Evolutionary conservation across 2,797 vertebrate genomes (phyloP).

Genomic region (Eupleurogrammus muticus): DNA sequence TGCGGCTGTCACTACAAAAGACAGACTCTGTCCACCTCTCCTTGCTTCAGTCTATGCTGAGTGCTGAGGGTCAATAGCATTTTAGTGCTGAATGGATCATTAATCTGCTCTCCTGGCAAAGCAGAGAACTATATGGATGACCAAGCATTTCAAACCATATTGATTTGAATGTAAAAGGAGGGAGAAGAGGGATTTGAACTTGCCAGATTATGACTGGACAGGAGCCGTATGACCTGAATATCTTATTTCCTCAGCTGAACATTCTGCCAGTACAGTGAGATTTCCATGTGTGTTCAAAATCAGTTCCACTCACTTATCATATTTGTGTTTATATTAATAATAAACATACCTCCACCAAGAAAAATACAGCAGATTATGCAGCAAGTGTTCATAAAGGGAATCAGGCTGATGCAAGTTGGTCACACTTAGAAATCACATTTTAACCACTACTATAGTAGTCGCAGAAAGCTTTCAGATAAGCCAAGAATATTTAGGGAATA

Average conservation of each 20-base stretch:
- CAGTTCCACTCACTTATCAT: not conserved
- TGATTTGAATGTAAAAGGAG: constrained; percentile 21
- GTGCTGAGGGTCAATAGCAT: constrained; percentile 56
- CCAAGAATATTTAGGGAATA: constrained; percentile 22
- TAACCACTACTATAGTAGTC: not conserved
- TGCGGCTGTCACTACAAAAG: constrained; percentile 36
- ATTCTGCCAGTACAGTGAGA: not conserved
- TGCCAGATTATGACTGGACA: constrained; percentile 4
- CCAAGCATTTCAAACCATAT: constrained; percentile 25
- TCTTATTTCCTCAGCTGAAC: not conserved
- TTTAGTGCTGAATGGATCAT: constrained; percentile 67
- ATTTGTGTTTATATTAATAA: not conserved
- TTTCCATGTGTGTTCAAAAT: not conserved
- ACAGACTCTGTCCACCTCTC: constrained; percentile 28
- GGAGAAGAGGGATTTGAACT: constrained; percentile 13
- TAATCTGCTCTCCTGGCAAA: constrained; percentile 36
- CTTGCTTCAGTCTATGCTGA: constrained; percentile 23
- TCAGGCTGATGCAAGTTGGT: too few relatives aligned
- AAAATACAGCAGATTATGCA: not conserved
- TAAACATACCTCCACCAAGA: not conserved
- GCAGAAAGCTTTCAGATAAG: constrained; percentile 4
- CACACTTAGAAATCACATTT: not conserved
- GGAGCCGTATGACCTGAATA: not conserved
- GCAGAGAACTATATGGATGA: constrained; percentile 29
- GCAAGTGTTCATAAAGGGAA: not conserved